A percentile compares a stretch with the other conserved stretches of the same genome.
phyloP scores from a whole-genome alignment of 2,888 invertebrate species.

The Cantharis lateralis region DNA sequence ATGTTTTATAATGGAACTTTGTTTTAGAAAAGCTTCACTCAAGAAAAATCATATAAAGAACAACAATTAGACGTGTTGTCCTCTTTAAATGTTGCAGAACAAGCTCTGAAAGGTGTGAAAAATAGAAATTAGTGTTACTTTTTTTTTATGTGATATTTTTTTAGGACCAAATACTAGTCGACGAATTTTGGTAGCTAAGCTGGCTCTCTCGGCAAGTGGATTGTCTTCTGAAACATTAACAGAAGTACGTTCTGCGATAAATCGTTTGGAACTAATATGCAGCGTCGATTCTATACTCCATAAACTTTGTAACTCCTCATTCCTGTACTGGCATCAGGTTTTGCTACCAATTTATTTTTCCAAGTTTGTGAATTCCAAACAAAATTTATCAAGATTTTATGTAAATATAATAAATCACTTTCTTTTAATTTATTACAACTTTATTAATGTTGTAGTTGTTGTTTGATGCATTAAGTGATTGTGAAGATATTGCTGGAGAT shows the following conservation, averaged over 20 bases:
- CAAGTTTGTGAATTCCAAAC: slow-evolving; percentile 69
- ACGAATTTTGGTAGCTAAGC: slow-evolving; percentile 50
- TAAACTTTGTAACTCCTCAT: slow-evolving; percentile 72
- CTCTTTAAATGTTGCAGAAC: slow-evolving; percentile 74
- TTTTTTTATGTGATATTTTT: slow-evolving; percentile 22
- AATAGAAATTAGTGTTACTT: background rate
- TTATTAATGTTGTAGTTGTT: slow-evolving; percentile 45
- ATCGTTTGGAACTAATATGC: slow-evolving; percentile 68
- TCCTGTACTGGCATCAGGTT: slow-evolving; percentile 81
- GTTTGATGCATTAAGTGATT: slow-evolving; percentile 49
- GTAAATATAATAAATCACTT: slow-evolving; percentile 47
- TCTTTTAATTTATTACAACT: background rate
- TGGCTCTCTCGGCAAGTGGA: slow-evolving; percentile 60
- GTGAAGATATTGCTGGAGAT: slow-evolving; percentile 37
- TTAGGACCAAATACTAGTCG: slow-evolving; percentile 52
- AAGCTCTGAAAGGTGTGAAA: slow-evolving; percentile 65
- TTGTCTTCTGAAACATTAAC: slow-evolving; percentile 67
- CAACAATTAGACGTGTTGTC: slow-evolving; percentile 73
- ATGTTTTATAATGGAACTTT: background rate
- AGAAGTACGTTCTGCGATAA: slow-evolving; percentile 65
- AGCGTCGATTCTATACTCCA: slow-evolving; percentile 64
- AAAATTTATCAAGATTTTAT: slow-evolving; percentile 67
- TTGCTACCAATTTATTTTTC: slow-evolving; percentile 77
- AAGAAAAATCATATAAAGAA: slow-evolving; percentile 67
- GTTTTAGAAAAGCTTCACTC: slow-evolving; percentile 61